Percentiles rank a stretch among this genome's conserved stretches.
Conservation (phyloP, 2,888 invertebrate genomes). For the Aphodius granarius region DNA sequence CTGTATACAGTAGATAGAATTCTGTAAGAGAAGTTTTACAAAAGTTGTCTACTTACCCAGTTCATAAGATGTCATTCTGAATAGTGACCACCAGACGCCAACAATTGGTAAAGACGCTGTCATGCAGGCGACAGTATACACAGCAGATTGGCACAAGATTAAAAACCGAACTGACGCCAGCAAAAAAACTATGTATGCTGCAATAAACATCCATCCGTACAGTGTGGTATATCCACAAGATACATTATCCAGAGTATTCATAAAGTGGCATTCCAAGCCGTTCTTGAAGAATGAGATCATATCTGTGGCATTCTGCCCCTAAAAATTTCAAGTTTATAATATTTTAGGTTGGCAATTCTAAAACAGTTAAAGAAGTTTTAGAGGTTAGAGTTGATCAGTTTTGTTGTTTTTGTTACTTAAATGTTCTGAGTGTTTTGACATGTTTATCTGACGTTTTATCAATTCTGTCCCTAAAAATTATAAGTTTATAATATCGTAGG, state of each 20-base stretch:
- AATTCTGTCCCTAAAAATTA: no score
- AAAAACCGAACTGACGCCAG: constrained; percentile 57
- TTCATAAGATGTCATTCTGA: constrained; percentile 53
- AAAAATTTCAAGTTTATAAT: constrained; percentile 13
- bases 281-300: constrained; percentile 42
- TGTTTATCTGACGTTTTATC: no score
- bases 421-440: no score
- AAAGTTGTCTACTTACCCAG: constrained; percentile 42
- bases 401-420: no score
- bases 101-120: constrained; percentile 59
- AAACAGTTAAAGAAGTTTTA: no score
- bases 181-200: constrained; percentile 55
- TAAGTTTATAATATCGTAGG: no score
- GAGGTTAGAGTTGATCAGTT: no score
- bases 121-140: constrained; percentile 59
- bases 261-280: constrained; percentile 50
- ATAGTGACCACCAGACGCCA: constrained; percentile 63
- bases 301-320: constrained; percentile 25
- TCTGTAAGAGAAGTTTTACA: no score
- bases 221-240: constrained; percentile 42
- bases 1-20: no score
- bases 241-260: constrained; percentile 33
- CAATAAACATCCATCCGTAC: constrained; percentile 57
- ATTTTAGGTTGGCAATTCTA: neutral
- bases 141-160: constrained; percentile 59